Evolutionary conservation across 2,888 invertebrate genomes (phyloP).

Genomic region (Hemistola chrysoprasaria): DNA sequence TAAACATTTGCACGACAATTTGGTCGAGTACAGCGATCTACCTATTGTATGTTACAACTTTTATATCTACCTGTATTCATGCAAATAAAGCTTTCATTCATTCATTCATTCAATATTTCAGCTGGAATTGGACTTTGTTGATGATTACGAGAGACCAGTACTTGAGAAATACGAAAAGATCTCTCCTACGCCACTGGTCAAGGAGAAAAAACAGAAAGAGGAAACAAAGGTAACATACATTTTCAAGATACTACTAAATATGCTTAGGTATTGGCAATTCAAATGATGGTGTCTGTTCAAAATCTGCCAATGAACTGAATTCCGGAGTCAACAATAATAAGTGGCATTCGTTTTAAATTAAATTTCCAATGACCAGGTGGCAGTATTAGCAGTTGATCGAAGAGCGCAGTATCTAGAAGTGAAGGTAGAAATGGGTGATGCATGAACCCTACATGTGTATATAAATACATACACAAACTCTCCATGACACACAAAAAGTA

Average conservation of each 20-base stretch:
- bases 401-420: constrained; percentile 57
- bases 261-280: too few relatives aligned
- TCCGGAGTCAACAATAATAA: too few relatives aligned
- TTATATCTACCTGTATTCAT: too few relatives aligned
- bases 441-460: constrained; percentile 21
- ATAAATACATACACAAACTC: constrained; percentile 12
- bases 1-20: too few relatives aligned
- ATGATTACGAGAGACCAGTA: constrained; percentile 89
- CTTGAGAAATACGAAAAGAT: constrained; percentile 87
- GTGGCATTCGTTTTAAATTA: constrained; percentile 13
- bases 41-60: too few relatives aligned
- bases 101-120: constrained; percentile 37
- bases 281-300: too few relatives aligned
- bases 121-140: constrained; percentile 77
- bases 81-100: too few relatives aligned
- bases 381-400: constrained; percentile 46
- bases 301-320: too few relatives aligned
- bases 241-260: too few relatives aligned
- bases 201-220: constrained; percentile 74
- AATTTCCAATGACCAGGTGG: constrained; percentile 57
- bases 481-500: constrained; percentile 5
- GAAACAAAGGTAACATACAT: constrained; percentile 60
- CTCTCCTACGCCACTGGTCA: constrained; percentile 67
- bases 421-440: constrained; percentile 55
- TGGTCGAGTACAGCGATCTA: too few relatives aligned